A percentile compares a stretch with the other conserved stretches of the same genome.
Evolutionary conservation across 2,888 invertebrate species (phyloP).

Genomic region (Macrosoma leucophasiata): DNA sequence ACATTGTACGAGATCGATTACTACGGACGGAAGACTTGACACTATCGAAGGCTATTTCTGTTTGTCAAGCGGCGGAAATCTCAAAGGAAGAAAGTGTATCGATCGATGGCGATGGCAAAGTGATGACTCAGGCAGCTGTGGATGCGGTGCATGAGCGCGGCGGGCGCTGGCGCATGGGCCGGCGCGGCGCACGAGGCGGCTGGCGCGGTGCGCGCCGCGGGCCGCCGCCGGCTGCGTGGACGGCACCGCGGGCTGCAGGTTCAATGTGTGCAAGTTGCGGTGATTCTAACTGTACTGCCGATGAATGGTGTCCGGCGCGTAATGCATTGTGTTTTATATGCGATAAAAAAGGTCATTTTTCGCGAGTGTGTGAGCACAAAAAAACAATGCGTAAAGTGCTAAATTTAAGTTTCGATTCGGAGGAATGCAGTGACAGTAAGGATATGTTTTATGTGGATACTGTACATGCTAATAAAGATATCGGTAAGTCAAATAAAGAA

Average conservation of each 20-base stretch:
- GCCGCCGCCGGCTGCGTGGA: not conserved
- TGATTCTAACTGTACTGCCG: no score
- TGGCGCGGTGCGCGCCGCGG: not conserved
- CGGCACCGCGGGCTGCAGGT: not conserved
- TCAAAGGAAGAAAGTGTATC: conserved; percentile 1
- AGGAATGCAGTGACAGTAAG: conserved; percentile 2
- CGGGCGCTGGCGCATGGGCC: not conserved
- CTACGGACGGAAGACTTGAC: conserved; percentile 18
- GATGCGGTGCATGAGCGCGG: not conserved
- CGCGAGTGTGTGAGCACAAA: conserved; percentile 5
- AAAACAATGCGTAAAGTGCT: conserved; percentile 4
- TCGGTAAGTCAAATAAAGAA: conserved; percentile 1
- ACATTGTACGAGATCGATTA: conserved; percentile 15
- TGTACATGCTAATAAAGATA: no score
- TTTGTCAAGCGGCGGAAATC: conserved; percentile 18
- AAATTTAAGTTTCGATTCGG: not conserved
- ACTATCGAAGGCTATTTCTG: conserved; percentile 15
- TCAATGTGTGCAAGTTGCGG: no score
- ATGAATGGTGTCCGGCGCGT: conserved; percentile 1
- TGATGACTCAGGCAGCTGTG: not conserved
- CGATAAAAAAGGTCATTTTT: conserved; percentile 4
- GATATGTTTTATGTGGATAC: conserved; percentile 2
- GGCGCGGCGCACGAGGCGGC: not conserved
- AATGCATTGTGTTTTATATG: conserved; percentile 4
- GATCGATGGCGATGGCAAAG: conserved; percentile 2